These are phyloP conservation scores for Acanthopleura granulata DNA, from an alignment of 2,888 invertebrate species.

Conservation along the genomic window DNA sequence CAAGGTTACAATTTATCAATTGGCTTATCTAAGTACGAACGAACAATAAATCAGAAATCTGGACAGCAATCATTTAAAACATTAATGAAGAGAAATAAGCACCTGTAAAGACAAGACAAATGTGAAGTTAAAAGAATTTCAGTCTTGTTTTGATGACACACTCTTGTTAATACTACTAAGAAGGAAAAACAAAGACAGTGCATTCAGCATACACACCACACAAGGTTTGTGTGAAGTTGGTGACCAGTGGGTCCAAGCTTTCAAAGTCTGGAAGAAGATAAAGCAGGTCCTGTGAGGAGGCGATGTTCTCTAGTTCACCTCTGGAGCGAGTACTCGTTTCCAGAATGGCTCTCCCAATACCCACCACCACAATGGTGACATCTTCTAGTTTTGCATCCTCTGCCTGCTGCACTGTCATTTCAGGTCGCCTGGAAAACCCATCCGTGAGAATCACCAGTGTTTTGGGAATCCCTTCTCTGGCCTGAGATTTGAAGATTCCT, in stretches of 20 bases:
- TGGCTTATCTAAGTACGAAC: too few species aligned
- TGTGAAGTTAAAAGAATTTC: too few species aligned
- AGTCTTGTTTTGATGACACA: too few species aligned
- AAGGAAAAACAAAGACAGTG: background rate
- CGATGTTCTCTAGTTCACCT: background rate
- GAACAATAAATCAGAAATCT: too few species aligned
- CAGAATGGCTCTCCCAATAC: background rate
- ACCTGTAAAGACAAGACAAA: too few species aligned
- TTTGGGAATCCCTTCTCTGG: background rate
- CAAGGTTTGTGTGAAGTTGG: constrained; percentile 1
- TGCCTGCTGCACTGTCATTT: background rate
- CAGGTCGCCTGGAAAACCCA: background rate
- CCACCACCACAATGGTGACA: background rate
- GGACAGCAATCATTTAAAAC: too few species aligned
- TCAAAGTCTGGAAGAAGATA: background rate
- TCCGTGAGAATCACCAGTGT: background rate
- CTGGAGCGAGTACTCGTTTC: background rate
- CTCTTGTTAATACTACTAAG: background rate
- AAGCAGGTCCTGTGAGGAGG: background rate
- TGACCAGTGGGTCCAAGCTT: background rate
- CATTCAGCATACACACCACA: constrained; percentile 4
- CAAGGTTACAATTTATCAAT: too few species aligned
- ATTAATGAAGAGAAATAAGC: too few species aligned
- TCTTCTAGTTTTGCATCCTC: background rate
- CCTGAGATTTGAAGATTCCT: background rate